These are phyloP conservation scores for Pseudomugil tenellus DNA, from an alignment of 2,797 vertebrate genomes.

Conservation along the genomic window DNA sequence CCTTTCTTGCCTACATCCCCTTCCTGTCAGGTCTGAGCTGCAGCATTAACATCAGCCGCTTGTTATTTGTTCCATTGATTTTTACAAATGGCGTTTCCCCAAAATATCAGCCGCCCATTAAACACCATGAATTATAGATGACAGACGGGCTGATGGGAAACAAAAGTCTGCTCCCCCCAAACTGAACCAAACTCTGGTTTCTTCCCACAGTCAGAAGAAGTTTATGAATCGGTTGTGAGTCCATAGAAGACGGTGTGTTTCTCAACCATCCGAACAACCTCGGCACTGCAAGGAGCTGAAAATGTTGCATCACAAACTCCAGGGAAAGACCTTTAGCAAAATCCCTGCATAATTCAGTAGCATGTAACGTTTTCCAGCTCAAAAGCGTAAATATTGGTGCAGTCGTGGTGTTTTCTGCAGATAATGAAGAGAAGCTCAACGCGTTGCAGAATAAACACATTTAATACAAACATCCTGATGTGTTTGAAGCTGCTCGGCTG, in stretches of 20 bases:
- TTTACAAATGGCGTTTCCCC: conserved; percentile 65
- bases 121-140: conserved; percentile 65
- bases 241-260: background rate
- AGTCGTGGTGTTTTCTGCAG: conserved; percentile 11
- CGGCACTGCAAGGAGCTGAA: conserved; percentile 59
- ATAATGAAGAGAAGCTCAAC: conserved; percentile 27
- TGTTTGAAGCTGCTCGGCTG: conserved; percentile 10
- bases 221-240: conserved; percentile 37
- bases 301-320: conserved; percentile 71
- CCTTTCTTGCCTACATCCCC: conserved; percentile 32
- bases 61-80: conserved; percentile 73
- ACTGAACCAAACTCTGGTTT: background rate
- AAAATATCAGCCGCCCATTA: conserved; percentile 65
- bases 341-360: conserved; percentile 67
- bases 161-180: conserved; percentile 36
- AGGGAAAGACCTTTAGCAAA: conserved; percentile 59
- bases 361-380: conserved; percentile 15
- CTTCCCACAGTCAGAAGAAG: background rate
- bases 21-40: conserved; percentile 46
- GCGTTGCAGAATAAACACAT: conserved; percentile 26
- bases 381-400: conserved; percentile 42
- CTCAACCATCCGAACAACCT: conserved; percentile 17
- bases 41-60: conserved; percentile 49
- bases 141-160: conserved; percentile 45
- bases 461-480: conserved; percentile 18